Evolutionary conservation across 2,888 invertebrate genomes (phyloP), one percentile per base, ranked within the genome.

Genomic region (Drosophila anceps): DNA sequence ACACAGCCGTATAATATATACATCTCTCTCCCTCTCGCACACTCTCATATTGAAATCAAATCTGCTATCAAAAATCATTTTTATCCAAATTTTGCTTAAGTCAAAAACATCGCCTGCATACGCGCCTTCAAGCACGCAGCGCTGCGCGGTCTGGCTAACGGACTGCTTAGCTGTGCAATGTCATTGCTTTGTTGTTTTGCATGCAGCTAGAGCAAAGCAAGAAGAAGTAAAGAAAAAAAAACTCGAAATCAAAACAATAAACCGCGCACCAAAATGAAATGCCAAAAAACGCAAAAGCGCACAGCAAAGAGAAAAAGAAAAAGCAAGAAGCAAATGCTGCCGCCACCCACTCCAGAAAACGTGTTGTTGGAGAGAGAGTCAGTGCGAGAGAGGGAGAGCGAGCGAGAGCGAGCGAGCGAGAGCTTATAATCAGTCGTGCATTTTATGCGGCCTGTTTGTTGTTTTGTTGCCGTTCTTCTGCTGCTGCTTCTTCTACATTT

Each of bases 211-310:
- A 31, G 37, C 44, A 44, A 24, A 37, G 12, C 35, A 37, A 61
- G 41, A 53, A 41, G 2, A 33, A 33, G 13, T 6, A 6, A 18
- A 0, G 8, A 10, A 48, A 48, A 82, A 58, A 33, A 58, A 51
- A 70, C 35, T 51, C 66, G 61, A 51, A 82, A 82, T 72, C 82
- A 83, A 83, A 86, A 86, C 84, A 86, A 84, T 69, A 73, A 73
- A 73, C 55, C 57, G 68, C 64, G 44, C 54, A 66, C 50, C 62
- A 63, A 73, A 67, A 63, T 66, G 69, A 64, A 73, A 71, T 50
- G 72, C 39, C 60, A 63, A 61, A 69, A 71, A 41, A 24, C 24
- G 20, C 66, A 39, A 63, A 54, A 39, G 35, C 35, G 33, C 10
- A 41, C 18, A 18, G 18, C 37, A 15, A 15, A 37, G 15, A 37